A percentile compares a stretch with the other conserved stretches of the same genome.
These are phyloP conservation scores for Elephas maximus DNA, from an alignment of 2,113 vertebrate genomes.

Conservation along the genomic window DNA sequence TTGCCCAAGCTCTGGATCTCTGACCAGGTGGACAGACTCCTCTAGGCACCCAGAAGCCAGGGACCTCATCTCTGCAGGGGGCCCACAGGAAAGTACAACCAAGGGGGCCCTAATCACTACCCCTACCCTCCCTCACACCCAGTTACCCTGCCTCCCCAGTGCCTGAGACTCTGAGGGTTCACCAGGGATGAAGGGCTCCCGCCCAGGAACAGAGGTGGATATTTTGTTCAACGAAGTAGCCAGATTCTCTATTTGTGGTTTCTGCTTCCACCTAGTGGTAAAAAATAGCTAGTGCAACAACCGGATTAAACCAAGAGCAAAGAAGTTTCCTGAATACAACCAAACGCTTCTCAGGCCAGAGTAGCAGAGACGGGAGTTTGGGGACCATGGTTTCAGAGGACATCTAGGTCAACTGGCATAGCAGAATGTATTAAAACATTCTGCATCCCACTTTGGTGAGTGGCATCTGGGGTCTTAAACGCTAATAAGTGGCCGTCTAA, in stretches of 20 bases:
- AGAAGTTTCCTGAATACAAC: too few relatives aligned
- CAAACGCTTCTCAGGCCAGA: too few relatives aligned
- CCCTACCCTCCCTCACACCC: not conserved
- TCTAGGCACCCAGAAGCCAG: not conserved
- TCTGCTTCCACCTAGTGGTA: slow-evolving; percentile 72
- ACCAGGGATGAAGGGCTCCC: not conserved
- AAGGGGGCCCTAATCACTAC: not conserved
- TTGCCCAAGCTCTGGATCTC: not conserved
- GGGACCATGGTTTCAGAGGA: too few relatives aligned
- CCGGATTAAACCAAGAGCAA: too few relatives aligned
- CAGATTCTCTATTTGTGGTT: not conserved
- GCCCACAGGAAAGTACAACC: not conserved
- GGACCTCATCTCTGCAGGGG: not conserved
- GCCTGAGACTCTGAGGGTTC: not conserved
- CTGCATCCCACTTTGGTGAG: too few relatives aligned
- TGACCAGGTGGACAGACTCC: not conserved
- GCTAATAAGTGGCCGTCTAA: too few relatives aligned
- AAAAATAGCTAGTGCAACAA: not conserved
- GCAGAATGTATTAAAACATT: too few relatives aligned
- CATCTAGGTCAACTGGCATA: too few relatives aligned
- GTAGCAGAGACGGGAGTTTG: too few relatives aligned
- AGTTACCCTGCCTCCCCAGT: not conserved
- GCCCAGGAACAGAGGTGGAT: not conserved
- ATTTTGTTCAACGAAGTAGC: not conserved
- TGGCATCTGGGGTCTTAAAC: too few relatives aligned